A percentile compares a stretch with the other conserved stretches of the same genome.
phyloP scores from a whole-genome alignment of 2,888 invertebrate genomes.

The Smittia aterrima region DNA sequence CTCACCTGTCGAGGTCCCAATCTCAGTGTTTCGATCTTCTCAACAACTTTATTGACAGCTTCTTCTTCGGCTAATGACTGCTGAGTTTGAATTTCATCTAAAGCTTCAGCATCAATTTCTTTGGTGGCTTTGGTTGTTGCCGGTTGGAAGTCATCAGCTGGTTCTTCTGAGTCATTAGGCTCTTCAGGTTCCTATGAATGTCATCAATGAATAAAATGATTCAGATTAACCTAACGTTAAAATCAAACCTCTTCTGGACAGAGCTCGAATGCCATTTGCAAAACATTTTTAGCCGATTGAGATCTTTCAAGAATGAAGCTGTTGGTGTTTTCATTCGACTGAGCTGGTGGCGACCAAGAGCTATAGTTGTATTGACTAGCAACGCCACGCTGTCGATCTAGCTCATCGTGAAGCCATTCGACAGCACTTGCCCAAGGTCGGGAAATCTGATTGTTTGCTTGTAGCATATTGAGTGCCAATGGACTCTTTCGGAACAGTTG shows the following conservation, averaged over 20 bases:
- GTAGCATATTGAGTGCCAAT: conserved; percentile 75
- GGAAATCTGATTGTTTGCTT: conserved; percentile 73
- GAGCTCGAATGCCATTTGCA: conserved; percentile 74
- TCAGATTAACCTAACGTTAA: background rate
- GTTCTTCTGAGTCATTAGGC: conserved; percentile 53
- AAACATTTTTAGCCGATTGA: conserved; percentile 85
- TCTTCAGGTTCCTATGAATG: conserved; percentile 51
- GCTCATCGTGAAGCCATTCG: conserved; percentile 92
- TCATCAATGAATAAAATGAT: conserved; percentile 34
- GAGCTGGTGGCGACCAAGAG: conserved; percentile 92
- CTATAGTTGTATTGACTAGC: conserved; percentile 74
- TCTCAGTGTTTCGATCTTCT: conserved; percentile 27
- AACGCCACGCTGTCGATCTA: conserved; percentile 66
- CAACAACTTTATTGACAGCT: conserved; percentile 1
- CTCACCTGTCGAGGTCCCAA: conserved; percentile 19
- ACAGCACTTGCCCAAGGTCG: conserved; percentile 87
- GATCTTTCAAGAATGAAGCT: conserved; percentile 93
- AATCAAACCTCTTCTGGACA: conserved; percentile 64
- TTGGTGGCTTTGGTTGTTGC: background rate
- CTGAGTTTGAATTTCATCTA: background rate
- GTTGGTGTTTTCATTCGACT: conserved; percentile 92
- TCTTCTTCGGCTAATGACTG: conserved; percentile 9
- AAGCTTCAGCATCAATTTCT: background rate
- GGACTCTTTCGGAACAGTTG: conserved; percentile 83
- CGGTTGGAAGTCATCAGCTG: conserved; percentile 47